Base-by-base conservation (phyloP, 2,888 invertebrate species). In the Sepioteuthis lessoniana region DNA sequence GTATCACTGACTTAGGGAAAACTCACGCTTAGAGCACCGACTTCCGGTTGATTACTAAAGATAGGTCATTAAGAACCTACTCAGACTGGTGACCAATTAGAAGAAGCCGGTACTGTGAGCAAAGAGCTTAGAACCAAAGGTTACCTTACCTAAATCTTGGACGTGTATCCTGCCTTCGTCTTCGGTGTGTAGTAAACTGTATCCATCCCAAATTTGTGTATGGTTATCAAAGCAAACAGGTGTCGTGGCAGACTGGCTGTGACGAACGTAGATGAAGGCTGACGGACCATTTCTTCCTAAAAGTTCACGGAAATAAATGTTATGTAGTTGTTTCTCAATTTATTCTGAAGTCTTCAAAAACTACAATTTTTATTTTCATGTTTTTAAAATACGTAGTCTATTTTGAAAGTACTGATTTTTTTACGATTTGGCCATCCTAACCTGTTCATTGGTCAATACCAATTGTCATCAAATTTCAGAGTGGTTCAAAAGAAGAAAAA, bases 151-250 rank as follows among this genome's bases (percentile, higher is more conserved):
- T 96, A 99, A 98, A 97, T 99, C 99, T 98, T 99, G 99, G 96
- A 98, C 98, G 97, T 99, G 99, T 0, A 99, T 98, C 96, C 98
- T 98, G 97, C 99, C 99, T 96, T 99, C 99, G 94, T 99, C 99
- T 97, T 99, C 99, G 93, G 99, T 98, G 97, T 99, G 99, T 8
- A 99, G 97, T 94, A 99, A 98, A 94, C 99, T 99, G 98, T 99
- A 99, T 90, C 99, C 99, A 94, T 98, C 98, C 99, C 99, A 99
- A 38, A 99, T 97, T 97, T 98, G 98, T 0, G 98, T 98, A 96
- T 99, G 98, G 0, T 98, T 99, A 0, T 98, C 97, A 95, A 98
- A 98, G 97, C 99, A 99, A 55, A 97, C 97, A 0, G 99, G 99
- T 90, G 98, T 97, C 94, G 97, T 97, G 47, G 98, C 98, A 93